Base-by-base conservation (phyloP, 2,113 vertebrate species). In the Hystrix brachyura region DNA sequence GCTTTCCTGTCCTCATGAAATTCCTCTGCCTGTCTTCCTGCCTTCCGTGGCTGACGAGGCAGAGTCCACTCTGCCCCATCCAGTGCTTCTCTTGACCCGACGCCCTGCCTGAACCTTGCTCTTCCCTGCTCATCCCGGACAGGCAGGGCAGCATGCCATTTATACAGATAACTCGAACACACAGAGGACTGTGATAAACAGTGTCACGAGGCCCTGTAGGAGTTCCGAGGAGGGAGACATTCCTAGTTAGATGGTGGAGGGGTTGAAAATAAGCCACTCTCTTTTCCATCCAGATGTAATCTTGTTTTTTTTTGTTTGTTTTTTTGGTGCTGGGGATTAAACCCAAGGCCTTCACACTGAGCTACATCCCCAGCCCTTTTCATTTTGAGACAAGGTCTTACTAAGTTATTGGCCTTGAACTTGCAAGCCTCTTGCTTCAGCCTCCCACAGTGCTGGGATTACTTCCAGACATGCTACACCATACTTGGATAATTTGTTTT, bases 1-100 rank as follows among this genome's bases (percentile, higher is more conserved):
- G 96, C 96, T 97, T 97, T 98, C 97, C 97, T 97, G 97, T 97
- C 82, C 92, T 91, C 69, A 2, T 83, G 94, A 97, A 94, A 93
- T 64, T 81, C 84, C 97, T 93, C 96, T 81, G 97, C 59, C 53
- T 78, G 81, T 87, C 96, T 98, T 98, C 97, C 97, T 94, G 97
- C 81, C n/a, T 91, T 86, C 27, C 1, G 55, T 5, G 67, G 69
- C 92, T 90, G 81, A 83, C 86, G 71, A 53, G 0, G 12, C 90
- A 90, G 32, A 94, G 94, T 23, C 14, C 76, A 48, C 38, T 15
- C 69, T 78, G 57, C 46, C 18, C 82, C 38, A 38, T 79, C 96
- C 86, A 65, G 90, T 74, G 53, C 76, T 94, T 69, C 62, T 82
- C 64, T 79, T 95, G 94, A 97, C 96, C 97, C 83, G 32, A 43